Base-by-base conservation (phyloP, 2,797 vertebrate species). In the Tadarida brasiliensis region DNA sequence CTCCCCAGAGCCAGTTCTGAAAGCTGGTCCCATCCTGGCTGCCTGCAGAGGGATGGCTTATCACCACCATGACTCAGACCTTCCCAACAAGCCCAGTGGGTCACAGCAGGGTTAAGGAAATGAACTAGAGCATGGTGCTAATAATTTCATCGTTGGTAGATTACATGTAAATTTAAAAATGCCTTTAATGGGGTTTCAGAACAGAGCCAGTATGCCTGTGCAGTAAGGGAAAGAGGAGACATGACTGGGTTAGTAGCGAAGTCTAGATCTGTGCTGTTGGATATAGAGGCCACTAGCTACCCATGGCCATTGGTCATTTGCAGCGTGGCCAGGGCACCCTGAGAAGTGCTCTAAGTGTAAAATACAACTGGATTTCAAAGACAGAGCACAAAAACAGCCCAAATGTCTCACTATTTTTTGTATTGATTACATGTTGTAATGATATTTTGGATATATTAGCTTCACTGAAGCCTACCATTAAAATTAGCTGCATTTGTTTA, bases 101-200 rank as follows among this genome's bases (percentile, higher is more conserved):
- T 99, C 99, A 99, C 98, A 98, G 87, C 92, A 95, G 97, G 96
- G 95, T 99, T 99, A 98, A 98, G 98, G 98, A 99, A 99, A 99
- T 98, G 97, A 98, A 97, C 97, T 96, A 98, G 97, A 96, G 89
- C 94, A 88, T 78, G 92, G 97, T 97, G 97, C 98, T 98, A 90
- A 97, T 98, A 96, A 98, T 97, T 96, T 98, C 49, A 95, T 91
- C 95, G 96, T 97, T 88, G 80, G 97, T 88, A 97, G 97, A 98
- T 97, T 97, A 94, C 87, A 91, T 96, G 97, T 95, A 97, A 97
- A 95, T 98, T 35, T 94, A 90, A 97, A 98, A 97, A 93, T 96
- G 85, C 93, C 95, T 97, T 94, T 57, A 94, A 85, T 90, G 81
- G 82, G 68, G 74, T 93, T 97, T 95, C 96, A 97, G 94, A 87